A percentile compares a stretch with the other conserved stretches of the same genome.
Evolutionary conservation across 2,797 vertebrate species (phyloP).

Genomic region (Mionectes olivaceus): DNA sequence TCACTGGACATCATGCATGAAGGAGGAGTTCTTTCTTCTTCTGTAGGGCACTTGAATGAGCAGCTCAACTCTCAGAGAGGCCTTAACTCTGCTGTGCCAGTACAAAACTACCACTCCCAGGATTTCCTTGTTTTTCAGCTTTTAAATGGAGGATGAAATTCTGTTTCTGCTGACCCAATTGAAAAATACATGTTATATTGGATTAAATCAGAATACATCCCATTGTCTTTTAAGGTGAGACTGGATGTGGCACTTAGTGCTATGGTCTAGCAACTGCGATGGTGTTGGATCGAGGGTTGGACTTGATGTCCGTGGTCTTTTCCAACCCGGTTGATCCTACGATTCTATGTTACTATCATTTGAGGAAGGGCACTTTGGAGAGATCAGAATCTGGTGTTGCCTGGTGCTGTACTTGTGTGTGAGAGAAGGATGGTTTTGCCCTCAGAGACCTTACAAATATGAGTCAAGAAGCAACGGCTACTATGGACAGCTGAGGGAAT

Average conservation of each 20-base stretch:
- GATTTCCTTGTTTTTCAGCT: neutral
- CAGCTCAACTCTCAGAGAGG: neutral
- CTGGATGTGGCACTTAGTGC: no score
- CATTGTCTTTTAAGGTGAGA: neutral
- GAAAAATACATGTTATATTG: neutral
- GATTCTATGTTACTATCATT: neutral
- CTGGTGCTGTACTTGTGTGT: neutral
- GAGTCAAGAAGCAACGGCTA: neutral
- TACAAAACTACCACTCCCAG: neutral
- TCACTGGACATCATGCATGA: neutral
- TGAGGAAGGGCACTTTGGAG: neutral
- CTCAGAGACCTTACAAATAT: neutral
- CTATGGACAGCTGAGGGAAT: conserved; percentile 28
- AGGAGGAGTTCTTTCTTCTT: neutral
- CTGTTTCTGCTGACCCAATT: neutral
- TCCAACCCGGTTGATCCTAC: no score
- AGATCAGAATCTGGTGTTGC: neutral
- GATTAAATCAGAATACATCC: neutral
- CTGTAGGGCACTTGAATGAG: neutral
- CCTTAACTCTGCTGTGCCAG: neutral
- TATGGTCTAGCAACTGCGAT: no score
- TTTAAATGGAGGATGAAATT: neutral
- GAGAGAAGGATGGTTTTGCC: neutral
- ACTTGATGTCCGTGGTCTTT: no score
- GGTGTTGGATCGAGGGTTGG: no score